phyloP scores from a whole-genome alignment of 2,797 vertebrate species.

The Sus cebifrons region DNA sequence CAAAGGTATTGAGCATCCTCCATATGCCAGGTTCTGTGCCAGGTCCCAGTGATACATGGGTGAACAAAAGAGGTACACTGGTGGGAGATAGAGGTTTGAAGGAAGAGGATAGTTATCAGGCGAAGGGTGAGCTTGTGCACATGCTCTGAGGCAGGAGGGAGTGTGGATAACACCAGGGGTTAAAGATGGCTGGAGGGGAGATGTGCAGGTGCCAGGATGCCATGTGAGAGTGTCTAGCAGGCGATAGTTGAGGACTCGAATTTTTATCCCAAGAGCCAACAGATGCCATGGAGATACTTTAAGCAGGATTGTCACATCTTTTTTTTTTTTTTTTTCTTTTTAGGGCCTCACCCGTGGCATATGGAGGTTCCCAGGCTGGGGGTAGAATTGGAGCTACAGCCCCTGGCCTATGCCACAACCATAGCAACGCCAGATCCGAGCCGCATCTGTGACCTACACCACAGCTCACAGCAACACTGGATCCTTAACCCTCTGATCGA shows the following conservation, averaged over 20 bases:
- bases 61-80: neutral
- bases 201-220: neutral
- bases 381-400: too few relatives aligned
- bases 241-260: neutral
- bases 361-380: too few relatives aligned
- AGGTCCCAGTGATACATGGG: neutral
- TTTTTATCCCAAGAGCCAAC: neutral
- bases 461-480: too few relatives aligned
- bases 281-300: neutral
- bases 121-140: neutral
- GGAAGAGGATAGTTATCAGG: neutral
- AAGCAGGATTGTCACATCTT: constrained; percentile 10
- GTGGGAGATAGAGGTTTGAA: neutral
- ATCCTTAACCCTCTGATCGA: too few relatives aligned
- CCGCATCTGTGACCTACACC: too few relatives aligned
- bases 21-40: neutral
- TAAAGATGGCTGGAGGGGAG: neutral
- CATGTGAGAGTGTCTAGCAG: neutral
- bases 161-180: neutral
- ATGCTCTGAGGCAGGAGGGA: neutral
- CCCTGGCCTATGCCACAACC: too few relatives aligned
- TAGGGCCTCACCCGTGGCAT: too few relatives aligned
- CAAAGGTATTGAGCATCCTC: neutral
- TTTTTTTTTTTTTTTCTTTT: too few relatives aligned
- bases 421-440: too few relatives aligned